Percentiles rank a stretch among this genome's conserved stretches.
Evolutionary conservation across 64 coral and sea anemone genomes (phyloP).

Genomic region (Acropora yongei): DNA sequence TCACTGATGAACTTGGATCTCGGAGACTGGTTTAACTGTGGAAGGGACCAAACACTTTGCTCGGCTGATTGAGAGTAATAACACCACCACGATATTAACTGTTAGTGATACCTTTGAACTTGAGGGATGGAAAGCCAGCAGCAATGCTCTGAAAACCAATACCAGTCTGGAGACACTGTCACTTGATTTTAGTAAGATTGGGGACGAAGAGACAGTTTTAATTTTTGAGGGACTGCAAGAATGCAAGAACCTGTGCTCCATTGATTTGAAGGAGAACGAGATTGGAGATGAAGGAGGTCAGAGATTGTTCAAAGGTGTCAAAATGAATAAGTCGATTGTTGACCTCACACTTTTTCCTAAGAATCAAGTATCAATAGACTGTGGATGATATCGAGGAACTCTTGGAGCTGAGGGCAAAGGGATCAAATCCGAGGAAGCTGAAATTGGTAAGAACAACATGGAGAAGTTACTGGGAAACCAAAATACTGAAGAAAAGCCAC

Average conservation of each 20-base stretch:
- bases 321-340: conserved; percentile 74
- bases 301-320: conserved; percentile 76
- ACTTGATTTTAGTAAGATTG: conserved; percentile 88
- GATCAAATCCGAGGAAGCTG: not conserved
- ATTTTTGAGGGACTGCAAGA: conserved; percentile 82
- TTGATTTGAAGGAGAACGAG: conserved; percentile 92
- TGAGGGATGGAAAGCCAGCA: conserved; percentile 81
- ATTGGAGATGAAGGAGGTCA: conserved; percentile 88
- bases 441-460: not conserved
- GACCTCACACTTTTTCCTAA: conserved; percentile 84
- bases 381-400: conserved; percentile 76
- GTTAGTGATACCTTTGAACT: conserved; percentile 78
- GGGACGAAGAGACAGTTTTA: conserved; percentile 75
- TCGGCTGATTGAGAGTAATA: conserved; percentile 72
- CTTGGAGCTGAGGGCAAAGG: conserved; percentile 34
- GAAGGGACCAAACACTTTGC: conserved; percentile 82
- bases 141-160: conserved; percentile 69
- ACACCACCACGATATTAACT: conserved; percentile 70
- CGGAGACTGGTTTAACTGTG: conserved; percentile 84
- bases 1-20: conserved; percentile 86
- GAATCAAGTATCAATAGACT: conserved; percentile 81
- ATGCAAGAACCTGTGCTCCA: conserved; percentile 75
- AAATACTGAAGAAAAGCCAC: not conserved
- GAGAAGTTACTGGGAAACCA: not conserved
- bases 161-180: conserved; percentile 73